Evolutionary conservation across 1,140 invertebrate genomes (phyloP), one percentile per base, ranked within the genome.

Genomic region (Homarus americanus): DNA sequence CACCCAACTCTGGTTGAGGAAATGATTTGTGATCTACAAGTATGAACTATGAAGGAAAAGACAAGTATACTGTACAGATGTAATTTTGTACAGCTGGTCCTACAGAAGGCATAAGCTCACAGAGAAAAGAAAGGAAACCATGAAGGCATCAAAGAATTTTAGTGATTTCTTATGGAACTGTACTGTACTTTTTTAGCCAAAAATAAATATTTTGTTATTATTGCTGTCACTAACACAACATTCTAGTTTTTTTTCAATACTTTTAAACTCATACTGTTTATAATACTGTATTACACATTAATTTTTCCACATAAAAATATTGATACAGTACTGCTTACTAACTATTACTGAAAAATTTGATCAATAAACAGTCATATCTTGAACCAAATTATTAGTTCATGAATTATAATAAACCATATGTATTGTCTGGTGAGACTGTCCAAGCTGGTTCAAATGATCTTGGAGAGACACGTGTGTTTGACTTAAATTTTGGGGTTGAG

Each of bases 331-430:
- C 15, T 17, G 28, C 38, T 53, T 41, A 44, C n/a, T 80, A 15
- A 15, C 20, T 12, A 80, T 53, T 15, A 73, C 28, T 69, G n/a
- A 72, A 58, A 20, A 24, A 5, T 38, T 1, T 72, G 10, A 53
- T n/a, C 49, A 84, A 12, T 38, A 66, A 24, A 66, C n/a, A 82
- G 28, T 17, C 7, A 36, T 10, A 36, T 63, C 32, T 32, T 69
- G 24, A 7, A 7, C 17, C 24, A 72, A 41, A 44, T 44, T 17
- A 44, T 32, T 0, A 28, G 36, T 69, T 44, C 32, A 88, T 44
- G 86, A 49, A 82, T 88, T 88, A 69, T 88, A 88, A 41, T 88
- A 88, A 41, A 88, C 86, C 86, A 88, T 88, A 66, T 88, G 86
- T 66, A 88, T 88, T 53, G 28, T 72, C 38, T 88, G 86, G 32